These are phyloP conservation scores for Leucozona laternaria DNA, from an alignment of 2,888 invertebrate genomes.

Conservation along the genomic window DNA sequence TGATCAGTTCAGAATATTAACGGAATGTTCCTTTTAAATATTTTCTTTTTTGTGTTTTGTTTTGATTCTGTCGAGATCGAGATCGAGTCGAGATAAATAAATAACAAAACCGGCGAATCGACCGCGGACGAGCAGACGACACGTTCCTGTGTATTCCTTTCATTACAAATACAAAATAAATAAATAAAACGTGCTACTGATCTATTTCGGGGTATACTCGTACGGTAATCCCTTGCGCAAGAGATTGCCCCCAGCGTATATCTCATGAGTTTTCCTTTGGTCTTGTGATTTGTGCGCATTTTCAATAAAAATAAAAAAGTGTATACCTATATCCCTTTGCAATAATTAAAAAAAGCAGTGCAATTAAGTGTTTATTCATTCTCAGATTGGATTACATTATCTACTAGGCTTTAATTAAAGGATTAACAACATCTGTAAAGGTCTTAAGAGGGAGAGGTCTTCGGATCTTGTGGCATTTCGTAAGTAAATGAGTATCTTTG, in stretches of 20 bases:
- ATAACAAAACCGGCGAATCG: conserved; percentile 23
- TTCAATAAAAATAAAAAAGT: conserved; percentile 26
- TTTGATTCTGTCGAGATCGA: conserved; percentile 58
- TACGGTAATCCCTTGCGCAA: conserved; percentile 35
- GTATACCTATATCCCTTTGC: conserved; percentile 36
- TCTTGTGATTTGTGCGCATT: conserved; percentile 44
- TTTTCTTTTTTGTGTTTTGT: conserved; percentile 61
- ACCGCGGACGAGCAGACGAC: conserved; percentile 18
- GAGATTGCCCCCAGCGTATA: conserved; percentile 26
- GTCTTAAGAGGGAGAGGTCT: conserved; percentile 27
- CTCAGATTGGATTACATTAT: conserved; percentile 60
- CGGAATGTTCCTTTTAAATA: conserved; percentile 40
- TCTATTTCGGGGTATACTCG: conserved; percentile 66
- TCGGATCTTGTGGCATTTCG: conserved; percentile 38
- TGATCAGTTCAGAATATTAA: conserved; percentile 32
- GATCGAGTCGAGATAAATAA: conserved; percentile 22
- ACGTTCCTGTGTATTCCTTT: conserved; percentile 30
- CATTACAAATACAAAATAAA: conserved; percentile 21
- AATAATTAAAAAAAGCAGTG: conserved; percentile 27
- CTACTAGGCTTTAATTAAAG: conserved; percentile 63
- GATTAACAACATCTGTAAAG: conserved; percentile 47
- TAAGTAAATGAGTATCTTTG: conserved; percentile 36
- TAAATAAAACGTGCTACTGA: conserved; percentile 61
- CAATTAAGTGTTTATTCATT: conserved; percentile 34
- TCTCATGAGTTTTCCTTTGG: conserved; percentile 10